Evolutionary conservation across 64 coral and sea anemone species (phyloP).

Genomic region (Actinia tenebrosa): DNA sequence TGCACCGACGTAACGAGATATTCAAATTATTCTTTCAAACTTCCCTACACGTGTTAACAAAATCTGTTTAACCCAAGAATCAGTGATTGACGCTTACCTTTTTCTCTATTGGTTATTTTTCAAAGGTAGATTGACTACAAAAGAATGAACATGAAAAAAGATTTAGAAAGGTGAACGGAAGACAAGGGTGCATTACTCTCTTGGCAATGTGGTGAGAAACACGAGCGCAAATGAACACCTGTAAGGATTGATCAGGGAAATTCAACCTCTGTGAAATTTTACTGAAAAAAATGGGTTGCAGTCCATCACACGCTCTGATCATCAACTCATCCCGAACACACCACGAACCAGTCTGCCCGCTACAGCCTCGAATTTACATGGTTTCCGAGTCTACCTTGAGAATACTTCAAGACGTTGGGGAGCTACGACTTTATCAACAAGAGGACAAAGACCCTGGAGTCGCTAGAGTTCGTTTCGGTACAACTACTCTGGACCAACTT

Average conservation of each 20-base stretch:
- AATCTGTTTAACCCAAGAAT: not conserved
- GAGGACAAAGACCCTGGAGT: slow-evolving; percentile 66
- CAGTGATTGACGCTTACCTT: not conserved
- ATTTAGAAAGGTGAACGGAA: not conserved
- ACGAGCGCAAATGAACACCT: not conserved
- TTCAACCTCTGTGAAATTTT: too few species aligned
- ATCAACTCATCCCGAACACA: slow-evolving; percentile 49
- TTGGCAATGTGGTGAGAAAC: not conserved
- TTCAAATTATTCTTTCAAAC: not conserved
- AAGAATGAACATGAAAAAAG: not conserved
- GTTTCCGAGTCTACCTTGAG: slow-evolving; percentile 83
- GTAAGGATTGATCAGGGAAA: not conserved
- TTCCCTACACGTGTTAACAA: not conserved
- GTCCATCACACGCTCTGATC: slow-evolving; percentile 76
- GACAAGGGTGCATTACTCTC: too few species aligned
- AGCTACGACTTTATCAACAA: slow-evolving; percentile 56
- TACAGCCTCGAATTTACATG: slow-evolving; percentile 88
- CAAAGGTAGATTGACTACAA: not conserved
- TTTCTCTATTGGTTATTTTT: not conserved
- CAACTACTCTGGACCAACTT: slow-evolving; percentile 59
- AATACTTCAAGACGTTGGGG: slow-evolving; percentile 76
- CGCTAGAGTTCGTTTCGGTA: slow-evolving; percentile 50
- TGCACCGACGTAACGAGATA: not conserved
- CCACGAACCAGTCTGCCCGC: slow-evolving; percentile 58
- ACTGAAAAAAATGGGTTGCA: slow-evolving; percentile 60